These are phyloP conservation scores for Paramormyrops hopkinsi DNA, from an alignment of 2,797 vertebrate genomes.

Conservation along the genomic window DNA sequence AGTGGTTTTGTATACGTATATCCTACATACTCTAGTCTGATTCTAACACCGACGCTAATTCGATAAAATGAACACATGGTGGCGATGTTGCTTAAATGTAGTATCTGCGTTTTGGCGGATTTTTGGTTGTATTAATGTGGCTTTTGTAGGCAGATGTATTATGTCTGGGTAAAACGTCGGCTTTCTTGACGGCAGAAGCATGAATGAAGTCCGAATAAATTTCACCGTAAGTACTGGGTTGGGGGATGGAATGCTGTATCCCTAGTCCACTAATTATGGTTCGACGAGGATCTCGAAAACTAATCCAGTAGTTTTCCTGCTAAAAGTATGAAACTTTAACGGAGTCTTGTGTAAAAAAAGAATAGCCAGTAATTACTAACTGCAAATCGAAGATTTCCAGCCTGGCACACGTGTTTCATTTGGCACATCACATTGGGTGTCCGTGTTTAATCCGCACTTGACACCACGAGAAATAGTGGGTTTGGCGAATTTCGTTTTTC, in stretches of 20 bases:
- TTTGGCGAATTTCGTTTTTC: neutral
- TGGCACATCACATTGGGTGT: neutral
- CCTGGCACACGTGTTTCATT: neutral
- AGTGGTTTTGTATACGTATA: neutral
- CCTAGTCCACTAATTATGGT: neutral
- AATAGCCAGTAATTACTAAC: neutral
- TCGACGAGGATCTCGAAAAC: neutral
- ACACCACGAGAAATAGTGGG: neutral
- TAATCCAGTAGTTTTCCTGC: neutral
- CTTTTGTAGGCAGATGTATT: neutral
- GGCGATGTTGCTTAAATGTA: neutral
- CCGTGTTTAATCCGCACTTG: neutral
- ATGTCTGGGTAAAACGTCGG: neutral
- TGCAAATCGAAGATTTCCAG: neutral
- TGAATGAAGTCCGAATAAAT: neutral
- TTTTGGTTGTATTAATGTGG: neutral
- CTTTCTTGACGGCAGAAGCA: neutral
- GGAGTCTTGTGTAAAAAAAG: neutral
- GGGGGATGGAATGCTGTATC: neutral
- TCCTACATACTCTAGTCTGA: neutral
- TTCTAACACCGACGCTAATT: neutral
- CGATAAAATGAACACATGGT: neutral
- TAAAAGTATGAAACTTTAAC: neutral
- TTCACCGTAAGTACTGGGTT: neutral
- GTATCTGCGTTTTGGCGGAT: neutral